Base-by-base conservation (phyloP, 2,888 invertebrate genomes). In the Hedychridium roseum region DNA sequence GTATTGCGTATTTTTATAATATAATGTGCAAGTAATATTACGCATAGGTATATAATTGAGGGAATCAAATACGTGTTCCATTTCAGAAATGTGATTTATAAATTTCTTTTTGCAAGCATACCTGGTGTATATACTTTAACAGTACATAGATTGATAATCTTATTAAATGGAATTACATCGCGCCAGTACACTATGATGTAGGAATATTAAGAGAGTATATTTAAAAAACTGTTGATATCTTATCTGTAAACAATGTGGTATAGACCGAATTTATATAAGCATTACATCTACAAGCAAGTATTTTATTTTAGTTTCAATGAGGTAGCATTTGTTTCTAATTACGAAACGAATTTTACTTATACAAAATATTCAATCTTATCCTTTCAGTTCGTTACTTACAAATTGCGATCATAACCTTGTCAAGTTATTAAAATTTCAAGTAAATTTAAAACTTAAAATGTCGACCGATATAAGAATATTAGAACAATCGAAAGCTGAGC, bases 361-460 rank as follows among this genome's bases (percentile, higher is more conserved):
- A 15, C 9, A n/a, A 4, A 11, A 7, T 12, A 32, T 32, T 32
- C 2, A 12, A 14, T 11, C 9, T 15, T 32, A 3, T 12, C 3
- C 3, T 26, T 61, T 59, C 36, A 47, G 54, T 54, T 48, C 44
- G 11, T 16, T 6, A n/a, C n/a, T 12, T 5, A 20, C 32, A 40
- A 9, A 23, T 23, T 41, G 43, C 23, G 27, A 32, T 11, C 30
- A 21, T 54, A 65, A 65, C 53, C 63, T 63, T 46, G 14, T 15
- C 5, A 45, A 54, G 16, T 43, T 38, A 16, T 14, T 26, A 30
- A 52, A 59, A 48, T 46, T 42, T 6, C 18, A 34, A 15, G 21
- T 30, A 7, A 42, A 28, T 35, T 15, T 42, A 9, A 21, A 20
- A 35, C 26, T 12, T 35, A 54, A 15, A 2, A 65, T 65, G 65